These are phyloP conservation scores for Gymnodraco acuticeps DNA, from an alignment of 2,797 vertebrate genomes.

Conservation along the genomic window DNA sequence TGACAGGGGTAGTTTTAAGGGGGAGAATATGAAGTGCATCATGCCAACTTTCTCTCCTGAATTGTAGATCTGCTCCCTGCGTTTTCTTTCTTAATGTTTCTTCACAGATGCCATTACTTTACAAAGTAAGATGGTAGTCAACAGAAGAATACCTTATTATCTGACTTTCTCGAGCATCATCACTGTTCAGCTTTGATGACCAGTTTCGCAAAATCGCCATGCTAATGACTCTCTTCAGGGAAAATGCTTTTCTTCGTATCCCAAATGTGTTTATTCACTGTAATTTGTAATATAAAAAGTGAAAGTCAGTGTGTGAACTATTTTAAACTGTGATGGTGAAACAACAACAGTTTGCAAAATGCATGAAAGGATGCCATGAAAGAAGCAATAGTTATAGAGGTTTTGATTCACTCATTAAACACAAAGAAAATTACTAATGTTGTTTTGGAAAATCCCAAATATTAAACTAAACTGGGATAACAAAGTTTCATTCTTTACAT, in stretches of 20 bases:
- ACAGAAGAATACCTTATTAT: not conserved
- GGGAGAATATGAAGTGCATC: conserved; percentile 12
- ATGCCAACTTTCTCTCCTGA: conserved; percentile 15
- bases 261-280: not conserved
- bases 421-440: not conserved
- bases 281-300: not conserved
- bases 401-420: not conserved
- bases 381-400: not conserved
- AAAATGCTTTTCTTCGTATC: not conserved
- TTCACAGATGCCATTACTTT: not conserved
- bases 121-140: not conserved
- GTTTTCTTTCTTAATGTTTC: not conserved
- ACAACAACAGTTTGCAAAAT: not conserved
- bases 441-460: not conserved
- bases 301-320: not conserved
- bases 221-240: not conserved
- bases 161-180: not conserved
- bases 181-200: not conserved
- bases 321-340: not conserved
- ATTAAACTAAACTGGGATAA: not conserved
- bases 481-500: not conserved
- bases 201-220: not conserved
- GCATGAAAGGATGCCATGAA: not conserved
- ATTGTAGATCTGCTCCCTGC: conserved; percentile 1
- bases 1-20: not conserved